Percentiles rank a stretch among this genome's conserved stretches.
Conservation (phyloP, 2,797 vertebrate genomes). For the Notolepis coatsorum region DNA sequence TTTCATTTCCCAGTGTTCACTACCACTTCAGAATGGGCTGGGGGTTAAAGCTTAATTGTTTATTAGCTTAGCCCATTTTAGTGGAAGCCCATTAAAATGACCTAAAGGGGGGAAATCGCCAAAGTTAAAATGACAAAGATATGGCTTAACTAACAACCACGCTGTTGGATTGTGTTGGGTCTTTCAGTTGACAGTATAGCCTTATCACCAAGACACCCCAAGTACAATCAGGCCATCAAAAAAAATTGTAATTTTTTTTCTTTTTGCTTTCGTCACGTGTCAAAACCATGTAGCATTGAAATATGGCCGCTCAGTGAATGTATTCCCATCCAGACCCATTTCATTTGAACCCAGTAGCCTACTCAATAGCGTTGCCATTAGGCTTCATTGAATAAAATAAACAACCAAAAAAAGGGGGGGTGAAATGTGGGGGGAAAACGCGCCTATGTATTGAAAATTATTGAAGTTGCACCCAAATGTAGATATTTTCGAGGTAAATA, state of each 20-base stretch:
- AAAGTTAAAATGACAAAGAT: background rate
- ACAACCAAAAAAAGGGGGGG: constrained; percentile 3
- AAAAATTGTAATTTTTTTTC: no score
- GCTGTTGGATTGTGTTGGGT: no score
- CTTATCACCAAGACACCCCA: background rate
- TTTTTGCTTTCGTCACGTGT: constrained; percentile 9
- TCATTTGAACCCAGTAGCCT: background rate
- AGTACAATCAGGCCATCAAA: constrained; percentile 19
- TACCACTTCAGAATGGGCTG: background rate
- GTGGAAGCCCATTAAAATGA: background rate
- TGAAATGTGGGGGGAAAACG: constrained; percentile 10
- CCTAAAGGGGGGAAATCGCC: background rate
- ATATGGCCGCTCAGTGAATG: constrained; percentile 57
- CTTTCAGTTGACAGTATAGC: background rate
- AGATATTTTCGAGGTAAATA: constrained; percentile 31
- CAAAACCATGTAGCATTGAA: constrained; percentile 38
- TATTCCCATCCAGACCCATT: constrained; percentile 34
- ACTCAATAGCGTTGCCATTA: constrained; percentile 7
- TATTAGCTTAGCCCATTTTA: background rate
- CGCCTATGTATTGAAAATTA: constrained; percentile 17
- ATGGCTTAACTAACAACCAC: no score
- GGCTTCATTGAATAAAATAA: constrained; percentile 24
- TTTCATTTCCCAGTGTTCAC: background rate
- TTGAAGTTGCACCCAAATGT: constrained; percentile 39
- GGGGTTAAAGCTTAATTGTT: background rate